A percentile compares a stretch with the other conserved stretches of the same genome.
Evolutionary conservation across 2,113 vertebrate genomes (phyloP).

Genomic region (Rattus rattus): DNA sequence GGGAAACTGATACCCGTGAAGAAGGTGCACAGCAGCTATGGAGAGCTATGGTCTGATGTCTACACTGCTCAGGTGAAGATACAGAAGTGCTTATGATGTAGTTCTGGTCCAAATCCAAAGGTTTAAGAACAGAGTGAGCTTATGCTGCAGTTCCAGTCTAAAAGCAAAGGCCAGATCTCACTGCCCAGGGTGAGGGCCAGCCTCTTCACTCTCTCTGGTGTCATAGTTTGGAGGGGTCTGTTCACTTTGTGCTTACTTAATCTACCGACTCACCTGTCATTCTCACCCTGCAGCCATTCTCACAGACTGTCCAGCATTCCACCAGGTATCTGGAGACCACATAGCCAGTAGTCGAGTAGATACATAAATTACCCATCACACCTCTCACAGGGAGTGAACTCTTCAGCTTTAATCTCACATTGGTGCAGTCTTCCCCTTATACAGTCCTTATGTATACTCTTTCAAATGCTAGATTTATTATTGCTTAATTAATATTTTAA

Average conservation of each 20-base stretch:
- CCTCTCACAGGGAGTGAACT: neutral
- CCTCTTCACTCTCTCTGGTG: neutral
- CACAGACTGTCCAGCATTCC: neutral
- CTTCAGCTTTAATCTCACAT: neutral
- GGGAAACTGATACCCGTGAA: neutral
- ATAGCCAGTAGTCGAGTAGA: neutral
- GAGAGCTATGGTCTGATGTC: neutral
- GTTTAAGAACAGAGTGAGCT: neutral
- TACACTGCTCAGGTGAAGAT: neutral
- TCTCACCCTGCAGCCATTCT: neutral
- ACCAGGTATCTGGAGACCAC: neutral
- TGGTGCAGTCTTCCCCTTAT: neutral
- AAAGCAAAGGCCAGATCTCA: neutral
- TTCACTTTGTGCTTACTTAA: neutral
- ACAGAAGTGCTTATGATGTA: neutral
- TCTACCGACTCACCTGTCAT: neutral
- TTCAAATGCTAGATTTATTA: constrained; percentile 1
- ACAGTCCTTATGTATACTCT: neutral
- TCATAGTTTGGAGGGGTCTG: neutral
- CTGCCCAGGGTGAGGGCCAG: neutral
- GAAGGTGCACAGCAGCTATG: neutral
- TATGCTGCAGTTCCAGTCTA: neutral
- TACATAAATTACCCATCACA: neutral
- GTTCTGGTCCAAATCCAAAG: neutral
- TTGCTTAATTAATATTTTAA: constrained; percentile 9